These are phyloP conservation scores for Ophioderma brevispina DNA, from an alignment of 35 echinoderm and acorn worm genomes.

Conservation along the genomic window DNA sequence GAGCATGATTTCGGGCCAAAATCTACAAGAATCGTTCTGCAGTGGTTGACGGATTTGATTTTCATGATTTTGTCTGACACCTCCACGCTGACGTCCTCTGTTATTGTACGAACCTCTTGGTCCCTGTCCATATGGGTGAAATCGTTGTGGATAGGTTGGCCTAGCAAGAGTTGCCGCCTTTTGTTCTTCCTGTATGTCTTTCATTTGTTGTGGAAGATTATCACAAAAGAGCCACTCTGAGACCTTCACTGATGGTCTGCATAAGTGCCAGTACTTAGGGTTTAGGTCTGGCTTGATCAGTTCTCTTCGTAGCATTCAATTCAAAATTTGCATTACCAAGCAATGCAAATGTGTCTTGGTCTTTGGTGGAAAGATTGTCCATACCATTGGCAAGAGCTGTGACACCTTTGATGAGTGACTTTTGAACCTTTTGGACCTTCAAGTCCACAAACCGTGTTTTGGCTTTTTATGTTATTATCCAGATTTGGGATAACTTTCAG, in stretches of 20 bases:
- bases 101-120: too few relatives aligned
- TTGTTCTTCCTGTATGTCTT: constrained; percentile 52
- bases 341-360: constrained; percentile 36
- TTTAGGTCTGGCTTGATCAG: constrained; percentile 58
- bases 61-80: too few relatives aligned
- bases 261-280: constrained; percentile 10
- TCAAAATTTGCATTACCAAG: constrained; percentile 46
- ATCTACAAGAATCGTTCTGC: too few relatives aligned
- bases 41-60: too few relatives aligned
- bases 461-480: constrained; percentile 41
- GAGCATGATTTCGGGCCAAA: too few relatives aligned
- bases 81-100: too few relatives aligned
- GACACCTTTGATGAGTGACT: constrained; percentile 44
- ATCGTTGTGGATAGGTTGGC: too few relatives aligned
- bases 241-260: constrained; percentile 6
- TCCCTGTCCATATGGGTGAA: too few relatives aligned
- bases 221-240: constrained; percentile 50
- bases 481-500: constrained; percentile 27
- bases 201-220: constrained; percentile 52
- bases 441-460: constrained; percentile 14
- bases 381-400: constrained; percentile 9
- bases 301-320: constrained; percentile 32
- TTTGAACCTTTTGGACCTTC: constrained; percentile 39
- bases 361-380: neutral
- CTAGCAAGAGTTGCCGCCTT: too few relatives aligned